Percentiles rank a stretch among this genome's conserved stretches.
These are phyloP conservation scores for Alloscopus bannaensis DNA, from an alignment of 2,888 invertebrate genomes.

Conservation along the genomic window DNA sequence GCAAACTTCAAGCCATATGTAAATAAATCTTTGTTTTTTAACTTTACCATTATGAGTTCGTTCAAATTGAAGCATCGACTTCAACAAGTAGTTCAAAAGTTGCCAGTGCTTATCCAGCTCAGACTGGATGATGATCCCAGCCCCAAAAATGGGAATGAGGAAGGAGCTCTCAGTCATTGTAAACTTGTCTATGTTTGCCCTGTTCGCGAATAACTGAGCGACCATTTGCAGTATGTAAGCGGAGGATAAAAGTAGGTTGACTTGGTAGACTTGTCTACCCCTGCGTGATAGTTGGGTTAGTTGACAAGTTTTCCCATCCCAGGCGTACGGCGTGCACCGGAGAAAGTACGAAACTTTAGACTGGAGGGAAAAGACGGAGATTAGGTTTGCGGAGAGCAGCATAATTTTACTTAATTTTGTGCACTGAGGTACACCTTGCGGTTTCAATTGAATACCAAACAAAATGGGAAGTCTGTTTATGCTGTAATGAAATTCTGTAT, in stretches of 20 bases:
- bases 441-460: too few relatives aligned
- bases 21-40: too few relatives aligned
- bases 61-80: slow-evolving; percentile 17
- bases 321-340: neutral
- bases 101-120: too few relatives aligned
- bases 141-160: slow-evolving; percentile 2
- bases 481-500: too few relatives aligned
- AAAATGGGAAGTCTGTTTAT: too few relatives aligned
- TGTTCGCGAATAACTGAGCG: neutral
- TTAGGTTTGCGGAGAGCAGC: neutral
- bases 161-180: neutral
- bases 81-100: slow-evolving; percentile 11
- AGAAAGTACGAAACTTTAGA: neutral
- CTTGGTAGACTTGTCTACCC: neutral
- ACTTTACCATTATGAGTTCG: slow-evolving; percentile 3
- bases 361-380: neutral
- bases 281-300: neutral
- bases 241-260: slow-evolving; percentile 5
- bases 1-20: too few relatives aligned
- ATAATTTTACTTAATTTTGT: neutral
- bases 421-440: too few relatives aligned
- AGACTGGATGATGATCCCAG: too few relatives aligned
- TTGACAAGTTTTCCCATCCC: neutral
- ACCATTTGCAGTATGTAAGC: neutral
- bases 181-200: too few relatives aligned